A percentile compares a stretch with the other conserved stretches of the same genome.
These are phyloP conservation scores for Lagodon rhomboides DNA, from an alignment of 2,797 vertebrate species.

Conservation along the genomic window DNA sequence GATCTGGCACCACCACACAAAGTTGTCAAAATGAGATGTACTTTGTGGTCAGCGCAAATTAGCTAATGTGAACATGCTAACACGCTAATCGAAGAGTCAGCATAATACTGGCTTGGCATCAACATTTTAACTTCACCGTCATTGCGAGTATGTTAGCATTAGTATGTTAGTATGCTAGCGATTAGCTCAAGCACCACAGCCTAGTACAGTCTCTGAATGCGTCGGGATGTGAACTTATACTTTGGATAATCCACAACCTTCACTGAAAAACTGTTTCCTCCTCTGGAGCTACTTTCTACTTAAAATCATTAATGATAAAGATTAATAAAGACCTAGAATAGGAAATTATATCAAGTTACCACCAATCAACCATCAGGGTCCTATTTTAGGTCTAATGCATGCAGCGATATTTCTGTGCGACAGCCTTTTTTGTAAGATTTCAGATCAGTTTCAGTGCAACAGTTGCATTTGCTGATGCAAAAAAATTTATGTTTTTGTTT, in stretches of 20 bases:
- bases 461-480: background rate
- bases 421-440: background rate
- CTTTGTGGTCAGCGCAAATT: no score
- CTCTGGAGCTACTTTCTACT: background rate
- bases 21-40: no score
- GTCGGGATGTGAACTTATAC: no score
- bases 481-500: constrained; percentile 3
- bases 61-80: background rate
- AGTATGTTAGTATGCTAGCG: background rate
- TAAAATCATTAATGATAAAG: no score
- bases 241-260: background rate
- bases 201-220: background rate
- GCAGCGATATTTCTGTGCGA: background rate
- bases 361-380: no score
- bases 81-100: background rate
- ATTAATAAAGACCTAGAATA: no score
- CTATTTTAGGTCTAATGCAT: no score
- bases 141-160: background rate
- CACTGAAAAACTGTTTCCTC: background rate
- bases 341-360: no score
- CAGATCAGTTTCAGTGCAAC: background rate
- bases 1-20: no score
- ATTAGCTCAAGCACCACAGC: background rate
- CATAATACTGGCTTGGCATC: background rate
- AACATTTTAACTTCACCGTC: background rate